Evolutionary conservation across 1,140 invertebrate species (phyloP).

Genomic region (Drosophila nannoptera): DNA sequence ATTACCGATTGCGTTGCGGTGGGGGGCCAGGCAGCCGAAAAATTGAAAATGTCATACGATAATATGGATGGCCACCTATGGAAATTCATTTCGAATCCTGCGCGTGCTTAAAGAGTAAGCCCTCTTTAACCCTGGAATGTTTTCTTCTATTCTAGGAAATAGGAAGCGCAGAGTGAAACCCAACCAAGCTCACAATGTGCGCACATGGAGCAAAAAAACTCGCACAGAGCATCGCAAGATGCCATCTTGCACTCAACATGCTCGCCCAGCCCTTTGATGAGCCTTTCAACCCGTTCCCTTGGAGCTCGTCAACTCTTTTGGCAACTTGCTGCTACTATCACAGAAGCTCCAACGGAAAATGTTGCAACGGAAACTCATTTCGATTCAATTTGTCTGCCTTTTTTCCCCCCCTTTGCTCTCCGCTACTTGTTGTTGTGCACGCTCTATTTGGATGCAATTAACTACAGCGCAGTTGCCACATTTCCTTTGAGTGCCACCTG

Average conservation of each 20-base stretch:
- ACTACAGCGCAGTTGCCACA: conserved; percentile 55
- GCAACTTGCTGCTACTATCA: conserved; percentile 18
- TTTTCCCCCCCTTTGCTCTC: conserved; percentile 20
- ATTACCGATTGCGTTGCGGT: conserved; percentile 8
- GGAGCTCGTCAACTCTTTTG: conserved; percentile 44
- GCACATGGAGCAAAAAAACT: neutral
- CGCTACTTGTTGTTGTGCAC: conserved; percentile 39
- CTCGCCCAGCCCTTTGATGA: conserved; percentile 4
- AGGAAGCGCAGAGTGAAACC: neutral
- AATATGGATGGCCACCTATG: neutral
- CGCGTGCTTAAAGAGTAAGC: no score
- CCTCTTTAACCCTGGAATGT: neutral
- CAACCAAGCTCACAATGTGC: neutral
- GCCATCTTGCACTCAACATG: conserved; percentile 4
- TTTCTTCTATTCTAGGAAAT: neutral
- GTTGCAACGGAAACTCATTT: conserved; percentile 28
- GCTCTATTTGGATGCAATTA: conserved; percentile 72
- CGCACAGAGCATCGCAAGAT: neutral
- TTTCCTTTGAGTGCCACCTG: conserved; percentile 24
- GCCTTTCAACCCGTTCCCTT: neutral
- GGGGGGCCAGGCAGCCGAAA: neutral
- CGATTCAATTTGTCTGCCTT: conserved; percentile 40
- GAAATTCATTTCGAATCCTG: no score
- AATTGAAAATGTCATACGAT: neutral
- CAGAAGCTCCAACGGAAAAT: conserved; percentile 4